Base-by-base conservation (phyloP, 2,888 invertebrate genomes). In the Ectemnius cavifrons region DNA sequence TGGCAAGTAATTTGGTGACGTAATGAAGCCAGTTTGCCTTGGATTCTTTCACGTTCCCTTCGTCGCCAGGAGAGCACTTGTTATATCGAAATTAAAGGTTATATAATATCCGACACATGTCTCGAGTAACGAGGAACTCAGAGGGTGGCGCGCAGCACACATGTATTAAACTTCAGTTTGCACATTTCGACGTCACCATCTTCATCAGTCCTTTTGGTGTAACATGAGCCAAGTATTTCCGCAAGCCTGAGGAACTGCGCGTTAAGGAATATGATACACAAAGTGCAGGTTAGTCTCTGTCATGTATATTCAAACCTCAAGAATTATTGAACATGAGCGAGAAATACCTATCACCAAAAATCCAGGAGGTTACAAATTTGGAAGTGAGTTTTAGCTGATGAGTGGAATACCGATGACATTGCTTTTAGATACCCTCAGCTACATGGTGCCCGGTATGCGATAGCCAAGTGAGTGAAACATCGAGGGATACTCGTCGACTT, bases 401-500 rank as follows among this genome's bases (percentile, higher is more conserved):
- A 37, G 11, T 37, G 37, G 37, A 37, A 37, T 37, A 37, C 11
- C 37, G 37, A 37, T 37, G 11, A 8, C 8, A 37, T 6, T 37
- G 11, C 8, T 18, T 23, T 6, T 47, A 80, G 80, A 45, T 59
- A 27, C 66, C 67, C 58, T 46, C 59, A 62, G 75, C 80, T 63
- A 82, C 80, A 16, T 84, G 83, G 83, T 83, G 82, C 64, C 80
- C 78, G 28, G 75, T 82, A 45, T 81, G 82, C 67, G 83, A 85
- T 66, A 81, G 79, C 72, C 73, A 79, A 64, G 78, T 84, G 37
- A 86, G 79, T 65, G 66, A 79, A 27, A 76, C 77, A 45, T 78
- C 75, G 67, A 79, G 63, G 69, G 79, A 83, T 57, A 81, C 77
- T 16, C 67, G 65, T 16, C 71, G 61, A 46, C 67, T 83, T 8